phyloP scores from a whole-genome alignment of 2,113 vertebrate species.

The Solenodon paradoxus region DNA sequence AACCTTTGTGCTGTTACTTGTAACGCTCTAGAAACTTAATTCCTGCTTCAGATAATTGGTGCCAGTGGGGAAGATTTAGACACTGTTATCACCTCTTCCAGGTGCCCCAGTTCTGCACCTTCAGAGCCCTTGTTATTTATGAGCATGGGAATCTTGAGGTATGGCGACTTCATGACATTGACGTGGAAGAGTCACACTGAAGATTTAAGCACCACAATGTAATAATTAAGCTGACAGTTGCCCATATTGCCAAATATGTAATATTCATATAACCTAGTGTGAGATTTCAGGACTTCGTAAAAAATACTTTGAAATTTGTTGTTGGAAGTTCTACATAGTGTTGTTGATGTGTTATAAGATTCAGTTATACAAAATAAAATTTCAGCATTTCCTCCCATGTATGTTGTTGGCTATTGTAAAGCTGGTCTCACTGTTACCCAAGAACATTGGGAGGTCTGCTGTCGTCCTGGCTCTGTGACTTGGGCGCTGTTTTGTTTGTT shows the following conservation, averaged over 20 bases:
- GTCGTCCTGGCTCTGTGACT: background rate
- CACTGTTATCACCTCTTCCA: background rate
- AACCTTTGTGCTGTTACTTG: background rate
- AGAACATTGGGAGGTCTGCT: background rate
- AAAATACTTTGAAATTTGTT: constrained; percentile 28
- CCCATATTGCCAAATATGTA: background rate
- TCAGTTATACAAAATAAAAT: constrained; percentile 27
- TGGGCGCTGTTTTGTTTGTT: background rate
- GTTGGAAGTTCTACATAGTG: background rate
- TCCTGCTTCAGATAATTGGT: background rate
- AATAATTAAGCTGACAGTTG: background rate
- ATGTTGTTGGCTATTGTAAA: background rate
- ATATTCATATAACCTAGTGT: background rate
- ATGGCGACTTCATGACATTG: background rate
- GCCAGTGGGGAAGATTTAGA: background rate
- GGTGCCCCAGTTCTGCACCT: background rate
- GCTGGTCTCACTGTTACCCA: background rate
- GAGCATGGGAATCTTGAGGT: background rate
- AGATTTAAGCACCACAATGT: background rate
- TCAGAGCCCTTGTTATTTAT: background rate
- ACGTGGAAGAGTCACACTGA: background rate
- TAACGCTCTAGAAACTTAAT: background rate
- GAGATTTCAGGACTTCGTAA: background rate
- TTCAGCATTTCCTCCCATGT: background rate
- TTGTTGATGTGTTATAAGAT: background rate